Base-by-base conservation (phyloP, 2,797 vertebrate species). In the Bufotes viridis region DNA sequence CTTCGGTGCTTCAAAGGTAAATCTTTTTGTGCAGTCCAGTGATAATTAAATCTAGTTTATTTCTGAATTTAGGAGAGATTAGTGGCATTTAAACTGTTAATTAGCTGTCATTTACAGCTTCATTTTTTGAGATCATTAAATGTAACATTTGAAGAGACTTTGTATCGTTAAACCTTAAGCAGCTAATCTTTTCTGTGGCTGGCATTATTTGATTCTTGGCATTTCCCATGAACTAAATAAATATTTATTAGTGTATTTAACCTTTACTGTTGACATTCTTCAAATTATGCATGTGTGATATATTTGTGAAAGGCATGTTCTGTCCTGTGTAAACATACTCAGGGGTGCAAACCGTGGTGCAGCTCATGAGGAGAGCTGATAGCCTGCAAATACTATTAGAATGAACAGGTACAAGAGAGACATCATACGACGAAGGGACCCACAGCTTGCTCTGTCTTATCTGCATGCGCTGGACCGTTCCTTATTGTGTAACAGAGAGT, bases 211-310 rank as follows among this genome's bases (percentile, higher is more conserved):
- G 17, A 42, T 81, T 61, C 24, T 81, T 81, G 78, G 57, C 57
- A 81, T 81, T 81, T 81, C 60, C 26, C 78, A 81, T 81, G 58
- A 61, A 78, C 20, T 84, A 55, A 60, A 76, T 76, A 85, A 76
- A 85, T 86, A 57, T 86, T 26, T 79, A 78, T 72, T 49, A 42
- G 26, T 42, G 67, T 81, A 60, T 82, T 82, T 82, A 82, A 82
- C 80, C 80, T 82, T 82, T 82, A 24, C 58, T 67, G 61, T 67
- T 82, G 80, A 82, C 80, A 65, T 49, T 60, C 11, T 82, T 82
- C 20, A 67, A 24, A 67, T 82, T 82, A 14, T 63, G 61, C 61
- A 82, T 49, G 57, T 82, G 42, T 22, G 58, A 65, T 58, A 12
- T 26, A 57, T 70, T 83, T 55, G 65, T 53, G 69, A 57, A 81